Evolutionary conservation across 2,797 vertebrate species (phyloP).

Genomic region (Neomorphus geoffroyi): DNA sequence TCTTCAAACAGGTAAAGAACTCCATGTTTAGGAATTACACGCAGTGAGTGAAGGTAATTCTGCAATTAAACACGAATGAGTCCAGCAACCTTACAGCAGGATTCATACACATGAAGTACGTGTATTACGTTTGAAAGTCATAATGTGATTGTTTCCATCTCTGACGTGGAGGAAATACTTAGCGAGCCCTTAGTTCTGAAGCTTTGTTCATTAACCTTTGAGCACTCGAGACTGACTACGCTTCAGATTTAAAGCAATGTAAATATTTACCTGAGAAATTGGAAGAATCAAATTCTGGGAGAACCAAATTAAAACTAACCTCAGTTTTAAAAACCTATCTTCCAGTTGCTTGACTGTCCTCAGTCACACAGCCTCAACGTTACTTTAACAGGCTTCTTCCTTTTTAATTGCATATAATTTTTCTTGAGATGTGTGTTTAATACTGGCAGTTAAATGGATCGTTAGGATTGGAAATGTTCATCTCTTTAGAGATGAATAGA

Average conservation of each 20-base stretch:
- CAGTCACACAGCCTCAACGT: neutral
- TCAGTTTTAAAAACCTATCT: neutral
- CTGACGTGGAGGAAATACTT: neutral
- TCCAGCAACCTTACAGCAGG: neutral
- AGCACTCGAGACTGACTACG: neutral
- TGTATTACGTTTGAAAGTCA: neutral
- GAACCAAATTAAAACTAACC: neutral
- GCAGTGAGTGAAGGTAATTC: neutral
- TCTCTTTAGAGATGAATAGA: neutral
- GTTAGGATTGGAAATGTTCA: neutral
- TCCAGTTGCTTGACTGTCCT: neutral
- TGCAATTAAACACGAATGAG: neutral
- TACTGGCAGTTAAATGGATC: neutral
- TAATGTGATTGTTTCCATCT: neutral
- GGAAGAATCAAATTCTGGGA: neutral
- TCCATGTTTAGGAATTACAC: neutral
- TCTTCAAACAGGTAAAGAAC: neutral
- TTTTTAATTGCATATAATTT: neutral
- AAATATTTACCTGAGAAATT: neutral
- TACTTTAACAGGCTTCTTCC: neutral
- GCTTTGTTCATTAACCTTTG: slow-evolving; percentile 16
- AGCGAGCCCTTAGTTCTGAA: neutral
- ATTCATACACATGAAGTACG: neutral
- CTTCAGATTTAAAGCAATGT: slow-evolving; percentile 13
- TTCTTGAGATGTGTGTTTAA: slow-evolving; percentile 23